Evolutionary conservation across 2,888 invertebrate species (phyloP), one percentile per base, ranked within the genome.

Genomic region (Thereva unica): DNA sequence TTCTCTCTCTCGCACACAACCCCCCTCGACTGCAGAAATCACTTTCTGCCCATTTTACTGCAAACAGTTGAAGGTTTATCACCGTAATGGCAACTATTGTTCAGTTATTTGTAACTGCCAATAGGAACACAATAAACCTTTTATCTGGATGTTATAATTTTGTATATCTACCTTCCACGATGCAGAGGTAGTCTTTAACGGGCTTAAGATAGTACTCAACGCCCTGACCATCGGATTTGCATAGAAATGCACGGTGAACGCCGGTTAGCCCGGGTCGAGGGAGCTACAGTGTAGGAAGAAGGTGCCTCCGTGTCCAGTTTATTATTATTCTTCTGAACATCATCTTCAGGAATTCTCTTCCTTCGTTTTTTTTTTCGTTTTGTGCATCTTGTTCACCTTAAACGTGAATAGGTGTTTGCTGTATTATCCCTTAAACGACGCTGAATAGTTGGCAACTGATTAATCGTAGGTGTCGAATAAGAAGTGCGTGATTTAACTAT

Each of bases 121-220:
- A 65, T 65, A 55, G 55, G 47, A 55, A 65, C 65, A 65, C 65
- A 65, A 65, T 65, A 65, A 65, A 65, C 65, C 65, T 65, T 65
- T 65, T 65, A 65, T 65, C 65, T 65, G 65, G 47, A 56, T 55
- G 54, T 64, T 64, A 64, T 64, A 64, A 64, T 64, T 64, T 64
- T 64, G 54, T 55, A 40, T 45, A 64, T 54, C 57, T 44, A 44
- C 57, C 57, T 57, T 38, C 53, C 38, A 38, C 53, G 10, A 40
- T 53, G 53, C 23, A 23, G 23, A 23, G 23, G 23, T 23, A 23
- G 23, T 23, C 23, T 23, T 23, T 23, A 53, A 37, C 10, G n/a
- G 34, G 52, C 42, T n/a, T 59, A 42, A 23, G 34, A 47, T 23
- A 23, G 23, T 23, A 23, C 23, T 23, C 23, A 47, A 23, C 47